These are phyloP conservation scores for Macrophya annulata DNA, from an alignment of 2,888 invertebrate genomes.

Conservation along the genomic window DNA sequence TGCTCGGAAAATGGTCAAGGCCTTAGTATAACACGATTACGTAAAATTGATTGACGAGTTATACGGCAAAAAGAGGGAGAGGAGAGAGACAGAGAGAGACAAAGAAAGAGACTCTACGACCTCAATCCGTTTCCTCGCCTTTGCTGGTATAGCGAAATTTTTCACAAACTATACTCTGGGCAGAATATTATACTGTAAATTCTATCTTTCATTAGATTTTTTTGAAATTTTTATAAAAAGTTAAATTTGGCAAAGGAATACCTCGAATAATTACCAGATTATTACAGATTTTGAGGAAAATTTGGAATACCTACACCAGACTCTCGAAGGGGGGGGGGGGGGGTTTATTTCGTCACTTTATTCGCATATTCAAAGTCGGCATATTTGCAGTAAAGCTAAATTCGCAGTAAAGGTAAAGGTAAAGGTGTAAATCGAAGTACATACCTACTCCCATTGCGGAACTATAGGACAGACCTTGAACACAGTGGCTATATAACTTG, in stretches of 20 bases:
- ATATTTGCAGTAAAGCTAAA: background rate
- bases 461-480: conserved; percentile 16
- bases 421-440: conserved; percentile 7
- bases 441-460: background rate
- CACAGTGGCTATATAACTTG: conserved; percentile 16
- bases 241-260: background rate
- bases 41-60: conserved; percentile 65
- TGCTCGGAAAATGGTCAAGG: conserved; percentile 65
- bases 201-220: background rate
- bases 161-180: background rate
- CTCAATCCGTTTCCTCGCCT: conserved; percentile 43
- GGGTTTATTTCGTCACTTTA: background rate
- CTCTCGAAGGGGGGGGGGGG: too few relatives aligned
- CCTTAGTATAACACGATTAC: conserved; percentile 60
- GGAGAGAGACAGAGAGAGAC: background rate
- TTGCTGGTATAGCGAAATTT: conserved; percentile 2
- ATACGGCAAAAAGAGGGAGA: background rate
- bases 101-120: background rate
- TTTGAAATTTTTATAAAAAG: background rate
- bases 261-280: background rate
- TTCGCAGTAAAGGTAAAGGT: too few relatives aligned
- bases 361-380: background rate
- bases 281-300: background rate
- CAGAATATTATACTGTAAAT: background rate
- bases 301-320: background rate